A percentile compares a stretch with the other conserved stretches of the same genome.
These are phyloP conservation scores for Pleuronectes platessa DNA, from an alignment of 2,113 vertebrate species.

Conservation along the genomic window DNA sequence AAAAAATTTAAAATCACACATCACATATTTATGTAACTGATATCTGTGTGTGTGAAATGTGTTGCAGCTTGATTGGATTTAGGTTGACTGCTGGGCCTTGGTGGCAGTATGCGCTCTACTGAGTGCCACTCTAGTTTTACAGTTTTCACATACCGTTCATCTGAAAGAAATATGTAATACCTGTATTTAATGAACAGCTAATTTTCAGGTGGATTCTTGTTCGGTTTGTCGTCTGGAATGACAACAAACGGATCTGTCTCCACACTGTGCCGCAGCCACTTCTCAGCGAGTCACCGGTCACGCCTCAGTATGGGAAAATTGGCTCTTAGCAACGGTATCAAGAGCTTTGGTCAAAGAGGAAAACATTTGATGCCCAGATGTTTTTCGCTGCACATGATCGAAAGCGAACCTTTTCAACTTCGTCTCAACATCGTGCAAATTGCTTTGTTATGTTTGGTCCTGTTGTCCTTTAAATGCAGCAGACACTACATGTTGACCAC, in stretches of 20 bases:
- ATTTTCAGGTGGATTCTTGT: constrained; percentile 23
- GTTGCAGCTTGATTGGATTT: neutral
- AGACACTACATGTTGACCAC: constrained; percentile 25
- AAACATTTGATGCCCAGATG: constrained; percentile 79
- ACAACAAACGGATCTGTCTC: constrained; percentile 42
- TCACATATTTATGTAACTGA: too few species aligned
- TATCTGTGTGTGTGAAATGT: neutral
- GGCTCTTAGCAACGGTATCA: constrained; percentile 51
- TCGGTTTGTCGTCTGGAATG: constrained; percentile 72
- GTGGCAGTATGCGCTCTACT: neutral
- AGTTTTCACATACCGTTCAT: neutral
- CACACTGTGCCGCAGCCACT: constrained; percentile 25
- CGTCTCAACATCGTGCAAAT: constrained; percentile 59
- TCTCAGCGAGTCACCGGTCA: constrained; percentile 38
- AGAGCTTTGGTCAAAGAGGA: constrained; percentile 47
- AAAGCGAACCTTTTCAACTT: constrained; percentile 65
- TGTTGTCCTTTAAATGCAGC: constrained; percentile 35
- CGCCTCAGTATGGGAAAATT: constrained; percentile 43
- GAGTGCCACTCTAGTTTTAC: neutral
- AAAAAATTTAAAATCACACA: too few species aligned
- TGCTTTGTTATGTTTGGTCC: constrained; percentile 56
- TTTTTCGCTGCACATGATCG: constrained; percentile 41
- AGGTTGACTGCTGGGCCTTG: neutral
- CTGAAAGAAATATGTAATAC: neutral
- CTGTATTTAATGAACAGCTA: neutral